A percentile compares a stretch with the other conserved stretches of the same genome.
Conservation (phyloP, 2,797 vertebrate genomes). For the Sebastolobus alascanus region DNA sequence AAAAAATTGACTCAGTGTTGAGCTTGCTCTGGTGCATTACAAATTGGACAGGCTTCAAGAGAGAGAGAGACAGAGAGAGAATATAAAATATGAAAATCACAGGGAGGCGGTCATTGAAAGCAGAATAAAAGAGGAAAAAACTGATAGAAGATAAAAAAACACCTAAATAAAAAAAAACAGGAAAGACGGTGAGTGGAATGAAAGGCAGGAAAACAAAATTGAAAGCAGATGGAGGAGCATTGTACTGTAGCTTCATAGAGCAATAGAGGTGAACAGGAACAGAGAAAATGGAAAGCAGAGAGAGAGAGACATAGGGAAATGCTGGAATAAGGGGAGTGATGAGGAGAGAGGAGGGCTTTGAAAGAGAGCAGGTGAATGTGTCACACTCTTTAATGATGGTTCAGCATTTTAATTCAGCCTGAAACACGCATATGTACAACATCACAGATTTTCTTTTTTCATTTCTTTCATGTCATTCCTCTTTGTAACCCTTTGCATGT, state of each 20-base stretch:
- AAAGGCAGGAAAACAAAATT: constrained; percentile 35
- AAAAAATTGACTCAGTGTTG: background rate
- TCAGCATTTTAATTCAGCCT: constrained; percentile 26
- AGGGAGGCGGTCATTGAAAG: constrained; percentile 7
- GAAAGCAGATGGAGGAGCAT: constrained; percentile 43
- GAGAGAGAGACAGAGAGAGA: background rate
- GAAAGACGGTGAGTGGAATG: constrained; percentile 10
- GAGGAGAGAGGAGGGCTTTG: constrained; percentile 27
- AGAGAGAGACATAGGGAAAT: constrained; percentile 8
- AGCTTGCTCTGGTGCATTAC: background rate
- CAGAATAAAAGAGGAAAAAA: constrained; percentile 24
- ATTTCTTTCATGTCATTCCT: constrained; percentile 18
- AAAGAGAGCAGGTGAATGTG: constrained; percentile 53
- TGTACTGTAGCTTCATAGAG: constrained; percentile 41
- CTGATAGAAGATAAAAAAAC: constrained; percentile 3
- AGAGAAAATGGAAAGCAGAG: constrained; percentile 42
- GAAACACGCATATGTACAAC: background rate
- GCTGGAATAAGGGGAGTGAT: constrained; percentile 31
- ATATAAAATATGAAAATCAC: constrained; percentile 8
- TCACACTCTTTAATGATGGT: constrained; percentile 36
- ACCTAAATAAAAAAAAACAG: constrained; percentile 2
- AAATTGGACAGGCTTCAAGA: background rate
- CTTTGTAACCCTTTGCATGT: background rate
- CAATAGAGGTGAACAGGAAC: constrained; percentile 41
- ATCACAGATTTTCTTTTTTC: background rate